These are phyloP conservation scores for Lucilia sericata DNA, from an alignment of 1,140 invertebrate genomes.

Conservation along the genomic window DNA sequence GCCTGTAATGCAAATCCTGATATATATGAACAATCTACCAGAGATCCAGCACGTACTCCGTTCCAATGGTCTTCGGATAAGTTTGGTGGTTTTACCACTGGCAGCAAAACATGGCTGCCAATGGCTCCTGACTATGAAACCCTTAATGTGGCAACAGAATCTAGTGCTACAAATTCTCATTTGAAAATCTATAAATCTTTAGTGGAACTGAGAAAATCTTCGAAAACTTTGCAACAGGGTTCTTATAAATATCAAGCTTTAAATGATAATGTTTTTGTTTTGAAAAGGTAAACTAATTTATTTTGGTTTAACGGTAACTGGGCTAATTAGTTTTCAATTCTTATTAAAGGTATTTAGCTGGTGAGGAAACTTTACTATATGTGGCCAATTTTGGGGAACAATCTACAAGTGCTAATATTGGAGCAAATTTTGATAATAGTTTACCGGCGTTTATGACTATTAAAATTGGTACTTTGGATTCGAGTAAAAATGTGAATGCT, in stretches of 20 bases:
- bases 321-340: background rate
- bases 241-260: conserved; percentile 53
- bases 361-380: conserved; percentile 49
- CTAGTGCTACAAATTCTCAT: conserved; percentile 51
- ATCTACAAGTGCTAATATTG: conserved; percentile 45
- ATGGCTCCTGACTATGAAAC: conserved; percentile 72
- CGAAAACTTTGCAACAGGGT: conserved; percentile 66
- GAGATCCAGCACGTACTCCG: conserved; percentile 80
- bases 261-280: conserved; percentile 51
- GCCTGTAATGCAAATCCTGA: conserved; percentile 71
- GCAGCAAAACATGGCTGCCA: conserved; percentile 74
- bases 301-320: too few relatives aligned
- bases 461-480: conserved; percentile 54
- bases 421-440: conserved; percentile 53
- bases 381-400: conserved; percentile 54
- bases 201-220: conserved; percentile 52
- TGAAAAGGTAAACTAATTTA: conserved; percentile 45
- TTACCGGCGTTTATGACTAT: conserved; percentile 48
- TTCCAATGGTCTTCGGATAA: conserved; percentile 78
- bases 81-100: conserved; percentile 68
- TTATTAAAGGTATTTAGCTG: background rate
- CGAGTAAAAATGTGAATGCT: conserved; percentile 46
- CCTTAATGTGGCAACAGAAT: conserved; percentile 69
- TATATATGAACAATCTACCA: conserved; percentile 69
- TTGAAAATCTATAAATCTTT: conserved; percentile 62